Conservation (phyloP, 2,888 invertebrate genomes). For the Caenorhabditis sulstoni region DNA sequence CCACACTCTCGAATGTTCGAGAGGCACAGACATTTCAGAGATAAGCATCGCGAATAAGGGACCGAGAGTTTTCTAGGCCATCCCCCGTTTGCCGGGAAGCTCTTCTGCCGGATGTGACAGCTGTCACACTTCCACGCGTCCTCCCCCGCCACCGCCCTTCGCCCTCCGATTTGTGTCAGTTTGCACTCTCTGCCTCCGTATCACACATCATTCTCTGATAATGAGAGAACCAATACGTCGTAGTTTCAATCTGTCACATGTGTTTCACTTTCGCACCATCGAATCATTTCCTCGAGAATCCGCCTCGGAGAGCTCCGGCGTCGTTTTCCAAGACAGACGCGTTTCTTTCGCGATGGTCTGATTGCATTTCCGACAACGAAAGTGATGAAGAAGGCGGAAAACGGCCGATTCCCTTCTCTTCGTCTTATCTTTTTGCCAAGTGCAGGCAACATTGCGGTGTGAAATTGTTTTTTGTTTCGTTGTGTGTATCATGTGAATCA, state of each 20-base stretch:
- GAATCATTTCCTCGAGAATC: slow-evolving; percentile 20
- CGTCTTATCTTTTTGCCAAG: slow-evolving; percentile 16
- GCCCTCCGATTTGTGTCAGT: slow-evolving; percentile 32
- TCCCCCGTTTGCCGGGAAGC: too few species aligned
- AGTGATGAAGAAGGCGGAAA: too few species aligned
- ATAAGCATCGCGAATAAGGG: too few species aligned
- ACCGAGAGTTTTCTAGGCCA: too few species aligned
- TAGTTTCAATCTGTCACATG: slow-evolving; percentile 36
- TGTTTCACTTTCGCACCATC: background rate
- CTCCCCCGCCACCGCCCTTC: slow-evolving; percentile 42
- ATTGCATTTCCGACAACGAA: slow-evolving; percentile 5
- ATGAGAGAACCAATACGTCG: slow-evolving; percentile 18
- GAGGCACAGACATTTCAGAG: too few species aligned
- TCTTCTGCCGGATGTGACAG: slow-evolving; percentile 24
- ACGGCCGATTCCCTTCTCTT: background rate
- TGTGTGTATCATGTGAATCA: slow-evolving; percentile 33
- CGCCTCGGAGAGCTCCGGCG: slow-evolving; percentile 30
- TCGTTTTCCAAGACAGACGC: slow-evolving; percentile 35
- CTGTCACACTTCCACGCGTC: slow-evolving; percentile 47
- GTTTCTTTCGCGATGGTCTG: slow-evolving; percentile 22
- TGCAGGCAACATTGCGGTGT: slow-evolving; percentile 27
- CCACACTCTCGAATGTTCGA: too few species aligned
- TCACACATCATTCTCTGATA: slow-evolving; percentile 24
- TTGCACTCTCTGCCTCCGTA: slow-evolving; percentile 13
- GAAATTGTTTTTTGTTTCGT: slow-evolving; percentile 39